phyloP scores from a whole-genome alignment of 2,888 invertebrate species.

The Eledone cirrhosa region DNA sequence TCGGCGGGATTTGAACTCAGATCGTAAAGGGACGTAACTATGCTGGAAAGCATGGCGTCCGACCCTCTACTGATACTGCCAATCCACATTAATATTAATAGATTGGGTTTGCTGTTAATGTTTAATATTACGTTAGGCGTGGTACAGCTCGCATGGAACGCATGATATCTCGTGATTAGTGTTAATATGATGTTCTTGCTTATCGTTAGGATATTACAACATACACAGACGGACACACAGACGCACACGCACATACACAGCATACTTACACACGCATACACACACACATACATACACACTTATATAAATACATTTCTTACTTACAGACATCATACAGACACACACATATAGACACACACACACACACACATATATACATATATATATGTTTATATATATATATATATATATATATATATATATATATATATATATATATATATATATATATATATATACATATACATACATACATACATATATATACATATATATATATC shows the following conservation, averaged over 20 bases:
- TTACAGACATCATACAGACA: background rate
- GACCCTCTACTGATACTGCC: too few species aligned
- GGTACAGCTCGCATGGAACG: too few species aligned
- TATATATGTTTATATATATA: slow-evolving; percentile 4
- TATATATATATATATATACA: background rate
- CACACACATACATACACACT: background rate
- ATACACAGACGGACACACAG: background rate
- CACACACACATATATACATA: background rate
- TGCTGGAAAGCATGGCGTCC: too few species aligned
- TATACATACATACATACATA: background rate
- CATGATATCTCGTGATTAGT: too few species aligned
- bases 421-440: background rate
- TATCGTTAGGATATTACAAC: too few species aligned
- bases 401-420: background rate
- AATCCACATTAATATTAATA: too few species aligned
- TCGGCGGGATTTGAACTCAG: too few species aligned
- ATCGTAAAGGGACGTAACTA: too few species aligned
- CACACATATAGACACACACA: background rate
- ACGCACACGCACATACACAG: background rate
- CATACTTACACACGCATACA: background rate
- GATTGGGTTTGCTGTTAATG: too few species aligned
- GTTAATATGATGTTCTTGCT: too few species aligned
- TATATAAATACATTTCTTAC: background rate
- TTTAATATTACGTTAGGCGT: too few species aligned
- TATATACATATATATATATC: background rate